phyloP scores from a whole-genome alignment of 2,113 vertebrate genomes.

The Theropithecus gelada region DNA sequence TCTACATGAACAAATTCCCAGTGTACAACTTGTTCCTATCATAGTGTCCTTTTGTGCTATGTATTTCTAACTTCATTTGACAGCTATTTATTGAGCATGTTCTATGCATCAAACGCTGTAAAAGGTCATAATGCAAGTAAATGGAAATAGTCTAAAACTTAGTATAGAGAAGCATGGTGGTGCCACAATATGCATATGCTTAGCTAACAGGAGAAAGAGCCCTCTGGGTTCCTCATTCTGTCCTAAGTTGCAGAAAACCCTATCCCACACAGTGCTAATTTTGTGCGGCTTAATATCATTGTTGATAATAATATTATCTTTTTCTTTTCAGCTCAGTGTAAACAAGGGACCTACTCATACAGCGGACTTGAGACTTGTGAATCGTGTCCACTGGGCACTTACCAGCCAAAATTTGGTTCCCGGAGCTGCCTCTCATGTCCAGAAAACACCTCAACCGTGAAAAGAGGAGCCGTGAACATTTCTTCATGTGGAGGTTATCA shows the following conservation, averaged over 20 bases:
- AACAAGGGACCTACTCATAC: constrained; percentile 93
- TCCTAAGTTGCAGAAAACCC: background rate
- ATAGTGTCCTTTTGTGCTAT: background rate
- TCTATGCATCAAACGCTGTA: background rate
- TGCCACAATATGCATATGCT: background rate
- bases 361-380: constrained; percentile 97
- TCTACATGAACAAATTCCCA: background rate
- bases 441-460: constrained; percentile 92
- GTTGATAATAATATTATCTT: constrained; percentile 20
- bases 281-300: background rate
- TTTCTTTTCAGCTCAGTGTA: constrained; percentile 92
- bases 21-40: background rate
- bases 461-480: constrained; percentile 91
- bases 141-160: background rate
- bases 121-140: background rate
- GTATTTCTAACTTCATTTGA: background rate
- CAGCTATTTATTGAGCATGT: background rate
- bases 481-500: constrained; percentile 95
- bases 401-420: constrained; percentile 90
- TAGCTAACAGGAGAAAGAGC: background rate
- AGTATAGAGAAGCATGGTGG: background rate
- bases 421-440: constrained; percentile 91
- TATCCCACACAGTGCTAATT: background rate
- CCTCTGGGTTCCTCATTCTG: background rate
- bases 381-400: constrained; percentile 94